Evolutionary conservation across 53 echinoderm and acorn worm species (phyloP).

Genomic region (Henricia sp.): DNA sequence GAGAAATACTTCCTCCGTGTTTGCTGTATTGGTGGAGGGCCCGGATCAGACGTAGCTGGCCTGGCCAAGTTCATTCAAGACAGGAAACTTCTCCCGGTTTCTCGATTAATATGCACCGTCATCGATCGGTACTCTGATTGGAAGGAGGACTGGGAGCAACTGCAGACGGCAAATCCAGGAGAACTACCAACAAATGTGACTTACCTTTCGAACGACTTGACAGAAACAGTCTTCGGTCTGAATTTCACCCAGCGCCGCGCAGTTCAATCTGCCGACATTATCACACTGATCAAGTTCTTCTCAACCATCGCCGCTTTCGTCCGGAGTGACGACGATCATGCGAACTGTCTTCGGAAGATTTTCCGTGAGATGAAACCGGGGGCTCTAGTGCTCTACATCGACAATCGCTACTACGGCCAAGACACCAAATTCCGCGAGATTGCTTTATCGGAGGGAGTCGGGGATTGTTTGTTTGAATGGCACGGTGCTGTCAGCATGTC

Average conservation of each 20-base stretch:
- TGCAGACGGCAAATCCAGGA: not conserved
- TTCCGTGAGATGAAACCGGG: conserved; percentile 13
- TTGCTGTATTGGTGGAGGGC: conserved; percentile 46
- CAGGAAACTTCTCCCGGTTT: conserved; percentile 8
- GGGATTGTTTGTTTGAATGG: conserved; percentile 15
- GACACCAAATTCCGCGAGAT: not conserved
- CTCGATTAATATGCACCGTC: conserved; percentile 16
- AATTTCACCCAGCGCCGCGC: not conserved
- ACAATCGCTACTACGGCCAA: conserved; percentile 18
- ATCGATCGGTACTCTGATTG: conserved; percentile 13
- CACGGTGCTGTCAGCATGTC: conserved; percentile 3
- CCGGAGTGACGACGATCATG: not conserved
- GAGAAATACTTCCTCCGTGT: not conserved
- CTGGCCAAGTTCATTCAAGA: conserved; percentile 35
- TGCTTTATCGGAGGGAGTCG: conserved; percentile 1
- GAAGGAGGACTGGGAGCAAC: conserved; percentile 8
- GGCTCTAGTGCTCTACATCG: conserved; percentile 37
- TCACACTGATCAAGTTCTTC: conserved; percentile 27
- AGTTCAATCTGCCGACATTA: conserved; percentile 4
- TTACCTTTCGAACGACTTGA: conserved; percentile 6
- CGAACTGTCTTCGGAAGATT: conserved; percentile 5
- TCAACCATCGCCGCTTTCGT: conserved; percentile 16
- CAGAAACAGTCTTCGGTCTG: not conserved
- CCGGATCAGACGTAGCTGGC: conserved; percentile 43
- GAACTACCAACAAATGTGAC: not conserved